Base-by-base conservation (phyloP, 2,113 vertebrate species). In the Chauna torquata region DNA sequence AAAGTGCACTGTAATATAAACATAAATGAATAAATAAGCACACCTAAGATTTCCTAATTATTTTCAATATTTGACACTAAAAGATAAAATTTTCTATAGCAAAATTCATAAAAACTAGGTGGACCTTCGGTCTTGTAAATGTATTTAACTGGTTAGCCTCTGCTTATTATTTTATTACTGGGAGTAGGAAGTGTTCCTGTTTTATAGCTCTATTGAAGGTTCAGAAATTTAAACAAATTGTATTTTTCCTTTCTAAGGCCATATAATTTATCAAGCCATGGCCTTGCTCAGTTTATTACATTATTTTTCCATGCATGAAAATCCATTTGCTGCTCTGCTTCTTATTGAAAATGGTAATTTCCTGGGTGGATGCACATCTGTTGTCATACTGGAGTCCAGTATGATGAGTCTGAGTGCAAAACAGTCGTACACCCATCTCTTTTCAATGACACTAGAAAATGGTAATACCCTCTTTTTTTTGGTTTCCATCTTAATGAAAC, bases 261-360 rank as follows among this genome's bases (percentile, higher is more conserved):
- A 81, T 49, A 66, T 86, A 93, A 97, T 96, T 96, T 92, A 94
- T 97, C 92, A 98, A 92, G 58, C 74, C 87, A 91, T 25, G 36
- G 70, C 91, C 89, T 96, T 91, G 42, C 40, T 93, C 80, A 36
- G 40, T 86, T 96, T 96, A 95, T 89, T 88, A 93, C 76, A 92
- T 96, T 91, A 93, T 94, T 97, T 97, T 94, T 93, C 88, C 91
- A 86, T 95, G 66, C 92, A 94, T 95, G 65, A 97, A 96, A 97
- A 97, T 92, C 36, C 77, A 94, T 95, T 98, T 97, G 49, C 65
- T 96, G 57, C 68, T 96, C 77, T 86, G 91, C 34, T 90, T 97
- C 97, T 97, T 96, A 94, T 72, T 97, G 76, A 93, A 97, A 97
- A 97, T 95, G 71, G 45, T 87, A 93, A 98, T 96, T 96, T 96